phyloP scores from a whole-genome alignment of 2,888 invertebrate species.

The Cataglyphis cursor region DNA sequence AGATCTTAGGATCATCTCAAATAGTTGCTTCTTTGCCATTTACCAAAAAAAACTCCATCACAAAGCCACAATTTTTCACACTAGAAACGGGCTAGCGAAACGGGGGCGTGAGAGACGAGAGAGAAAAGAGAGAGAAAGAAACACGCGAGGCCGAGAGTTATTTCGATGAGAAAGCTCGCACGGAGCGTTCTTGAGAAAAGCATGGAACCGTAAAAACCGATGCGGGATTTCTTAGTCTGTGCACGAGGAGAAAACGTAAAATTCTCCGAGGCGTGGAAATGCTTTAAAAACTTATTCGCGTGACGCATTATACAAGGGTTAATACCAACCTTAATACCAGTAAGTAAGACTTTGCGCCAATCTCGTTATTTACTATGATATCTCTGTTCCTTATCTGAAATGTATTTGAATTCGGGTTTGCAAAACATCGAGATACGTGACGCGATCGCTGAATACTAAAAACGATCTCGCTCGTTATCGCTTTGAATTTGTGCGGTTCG shows the following conservation, averaged over 20 bases:
- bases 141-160: conserved; percentile 64
- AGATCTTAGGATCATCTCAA: conserved; percentile 46
- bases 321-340: conserved; percentile 37
- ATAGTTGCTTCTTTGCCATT: conserved; percentile 64
- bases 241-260: conserved; percentile 17
- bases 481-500: neutral
- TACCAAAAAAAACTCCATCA: conserved; percentile 53
- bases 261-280: conserved; percentile 26
- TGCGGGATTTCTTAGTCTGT: conserved; percentile 9
- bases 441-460: conserved; percentile 29
- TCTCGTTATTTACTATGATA: conserved; percentile 7
- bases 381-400: conserved; percentile 1
- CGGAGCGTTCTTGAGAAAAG: conserved; percentile 37
- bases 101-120: conserved; percentile 32
- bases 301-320: conserved; percentile 23
- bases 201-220: conserved; percentile 57
- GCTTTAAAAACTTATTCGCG: conserved; percentile 45
- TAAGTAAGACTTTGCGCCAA: conserved; percentile 15
- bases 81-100: conserved; percentile 41
- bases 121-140: neutral
- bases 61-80: conserved; percentile 66
- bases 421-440: conserved; percentile 1
- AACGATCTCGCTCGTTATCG: conserved; percentile 16
- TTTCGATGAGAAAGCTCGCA: conserved; percentile 67
- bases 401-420: neutral